Evolutionary conservation across 2,888 invertebrate genomes (phyloP).

Genomic region (Ornithoptera alexandrae): DNA sequence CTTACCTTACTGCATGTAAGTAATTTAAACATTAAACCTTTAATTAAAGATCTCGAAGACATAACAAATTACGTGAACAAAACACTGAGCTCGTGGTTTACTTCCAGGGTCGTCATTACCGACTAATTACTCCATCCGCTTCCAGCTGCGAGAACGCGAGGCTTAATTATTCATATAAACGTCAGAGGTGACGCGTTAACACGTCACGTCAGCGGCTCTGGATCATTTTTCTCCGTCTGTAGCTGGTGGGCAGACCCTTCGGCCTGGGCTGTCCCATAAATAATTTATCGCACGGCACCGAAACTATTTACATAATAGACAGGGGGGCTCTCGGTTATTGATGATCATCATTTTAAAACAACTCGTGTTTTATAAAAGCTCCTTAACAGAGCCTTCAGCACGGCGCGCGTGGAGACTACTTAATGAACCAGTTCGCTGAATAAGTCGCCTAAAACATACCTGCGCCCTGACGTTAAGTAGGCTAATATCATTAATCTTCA

Average conservation of each 20-base stretch:
- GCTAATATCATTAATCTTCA: no score
- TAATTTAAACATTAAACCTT: no score
- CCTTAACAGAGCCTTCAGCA: slow-evolving; percentile 13
- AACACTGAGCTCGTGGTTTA: no score
- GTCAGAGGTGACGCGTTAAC: slow-evolving; percentile 23
- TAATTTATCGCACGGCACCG: slow-evolving; percentile 38
- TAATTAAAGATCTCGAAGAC: no score
- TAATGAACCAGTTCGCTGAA: no score
- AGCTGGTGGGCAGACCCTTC: not conserved
- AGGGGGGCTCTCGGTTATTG: slow-evolving; percentile 34
- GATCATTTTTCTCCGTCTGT: slow-evolving; percentile 23
- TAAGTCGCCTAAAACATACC: no score
- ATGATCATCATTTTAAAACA: slow-evolving; percentile 35
- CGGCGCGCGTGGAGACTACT: slow-evolving; percentile 10
- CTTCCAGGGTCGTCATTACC: not conserved
- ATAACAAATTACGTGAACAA: no score
- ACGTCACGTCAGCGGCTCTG: slow-evolving; percentile 1
- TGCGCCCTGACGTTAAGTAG: no score
- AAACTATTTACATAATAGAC: slow-evolving; percentile 40
- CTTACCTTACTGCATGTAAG: no score
- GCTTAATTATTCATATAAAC: slow-evolving; percentile 33
- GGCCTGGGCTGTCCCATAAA: slow-evolving; percentile 32
- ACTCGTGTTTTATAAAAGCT: slow-evolving; percentile 23
- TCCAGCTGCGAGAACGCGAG: not conserved
- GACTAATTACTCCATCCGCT: slow-evolving; percentile 2